Evolutionary conservation across 2,888 invertebrate species (phyloP).

Genomic region (Thereva nobilitata): DNA sequence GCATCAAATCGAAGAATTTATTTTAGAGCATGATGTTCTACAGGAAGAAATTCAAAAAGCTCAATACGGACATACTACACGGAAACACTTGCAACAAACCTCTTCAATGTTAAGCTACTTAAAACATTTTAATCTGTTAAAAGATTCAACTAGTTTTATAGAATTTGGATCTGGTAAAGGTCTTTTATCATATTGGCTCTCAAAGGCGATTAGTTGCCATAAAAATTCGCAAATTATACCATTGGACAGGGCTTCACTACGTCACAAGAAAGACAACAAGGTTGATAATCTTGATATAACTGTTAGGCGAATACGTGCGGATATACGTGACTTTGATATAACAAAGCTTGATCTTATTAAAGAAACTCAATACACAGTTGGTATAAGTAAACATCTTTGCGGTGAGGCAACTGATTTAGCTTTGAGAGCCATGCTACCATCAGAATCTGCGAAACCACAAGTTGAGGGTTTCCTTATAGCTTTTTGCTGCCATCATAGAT

Average conservation of each 20-base stretch:
- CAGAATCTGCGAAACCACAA: slow-evolving; percentile 50
- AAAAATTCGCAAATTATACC: slow-evolving; percentile 67
- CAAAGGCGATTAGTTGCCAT: slow-evolving; percentile 61
- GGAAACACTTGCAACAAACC: slow-evolving; percentile 78
- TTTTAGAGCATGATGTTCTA: slow-evolving; percentile 58
- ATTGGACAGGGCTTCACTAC: slow-evolving; percentile 78
- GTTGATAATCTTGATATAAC: slow-evolving; percentile 58
- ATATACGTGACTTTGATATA: slow-evolving; percentile 78
- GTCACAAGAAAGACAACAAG: slow-evolving; percentile 79
- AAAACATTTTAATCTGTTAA: slow-evolving; percentile 64
- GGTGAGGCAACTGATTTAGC: slow-evolving; percentile 85
- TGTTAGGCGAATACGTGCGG: slow-evolving; percentile 72
- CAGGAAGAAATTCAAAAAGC: slow-evolving; percentile 60
- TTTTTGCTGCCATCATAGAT: slow-evolving; percentile 90
- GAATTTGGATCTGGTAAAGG: slow-evolving; percentile 94
- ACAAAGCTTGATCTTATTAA: slow-evolving; percentile 59
- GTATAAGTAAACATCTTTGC: slow-evolving; percentile 86
- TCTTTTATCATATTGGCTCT: slow-evolving; percentile 77
- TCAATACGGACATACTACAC: slow-evolving; percentile 66
- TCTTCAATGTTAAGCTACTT: slow-evolving; percentile 75
- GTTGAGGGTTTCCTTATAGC: slow-evolving; percentile 72
- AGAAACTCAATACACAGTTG: slow-evolving; percentile 65
- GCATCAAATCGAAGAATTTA: slow-evolving; percentile 55
- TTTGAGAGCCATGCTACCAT: slow-evolving; percentile 66
- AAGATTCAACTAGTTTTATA: slow-evolving; percentile 70